Conservation (phyloP, 2,797 vertebrate genomes). For the Sarcophilus harrisii region DNA sequence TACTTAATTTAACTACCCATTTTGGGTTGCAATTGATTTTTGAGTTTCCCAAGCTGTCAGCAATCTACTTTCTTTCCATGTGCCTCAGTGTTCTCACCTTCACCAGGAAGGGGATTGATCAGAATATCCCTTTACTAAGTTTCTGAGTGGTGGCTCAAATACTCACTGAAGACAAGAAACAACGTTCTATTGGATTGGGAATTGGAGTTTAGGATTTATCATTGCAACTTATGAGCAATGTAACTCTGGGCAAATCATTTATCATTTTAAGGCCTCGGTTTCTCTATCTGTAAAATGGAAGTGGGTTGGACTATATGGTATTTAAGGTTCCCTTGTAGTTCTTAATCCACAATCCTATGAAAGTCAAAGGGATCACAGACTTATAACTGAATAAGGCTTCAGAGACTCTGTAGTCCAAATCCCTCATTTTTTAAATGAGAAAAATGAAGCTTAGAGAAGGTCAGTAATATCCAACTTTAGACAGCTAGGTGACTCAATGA, state of each 20-base stretch:
- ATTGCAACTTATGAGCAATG: conserved; percentile 18
- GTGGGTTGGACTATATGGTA: neutral
- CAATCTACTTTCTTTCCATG: neutral
- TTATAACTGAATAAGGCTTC: neutral
- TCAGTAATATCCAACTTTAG: neutral
- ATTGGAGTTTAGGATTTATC: conserved; percentile 25
- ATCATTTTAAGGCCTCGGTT: neutral
- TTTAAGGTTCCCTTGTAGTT: neutral
- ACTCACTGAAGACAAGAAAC: neutral
- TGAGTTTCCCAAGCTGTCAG: conserved; percentile 39
- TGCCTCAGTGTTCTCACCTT: neutral
- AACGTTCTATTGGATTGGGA: neutral
- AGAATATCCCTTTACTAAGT: neutral
- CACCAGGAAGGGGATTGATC: neutral
- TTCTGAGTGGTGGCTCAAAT: neutral
- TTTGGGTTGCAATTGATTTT: conserved; percentile 27
- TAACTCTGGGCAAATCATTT: neutral
- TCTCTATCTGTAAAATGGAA: neutral
- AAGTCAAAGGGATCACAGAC: neutral
- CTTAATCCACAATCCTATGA: neutral
- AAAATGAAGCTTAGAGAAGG: neutral
- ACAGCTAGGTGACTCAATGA: neutral
- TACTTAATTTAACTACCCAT: conserved; percentile 57
- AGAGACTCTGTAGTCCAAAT: neutral
- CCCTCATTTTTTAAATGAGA: neutral